Percentiles rank a stretch among this genome's conserved stretches.
phyloP scores from a whole-genome alignment of 2,113 vertebrate species.

The Leucopsar rothschildi region DNA sequence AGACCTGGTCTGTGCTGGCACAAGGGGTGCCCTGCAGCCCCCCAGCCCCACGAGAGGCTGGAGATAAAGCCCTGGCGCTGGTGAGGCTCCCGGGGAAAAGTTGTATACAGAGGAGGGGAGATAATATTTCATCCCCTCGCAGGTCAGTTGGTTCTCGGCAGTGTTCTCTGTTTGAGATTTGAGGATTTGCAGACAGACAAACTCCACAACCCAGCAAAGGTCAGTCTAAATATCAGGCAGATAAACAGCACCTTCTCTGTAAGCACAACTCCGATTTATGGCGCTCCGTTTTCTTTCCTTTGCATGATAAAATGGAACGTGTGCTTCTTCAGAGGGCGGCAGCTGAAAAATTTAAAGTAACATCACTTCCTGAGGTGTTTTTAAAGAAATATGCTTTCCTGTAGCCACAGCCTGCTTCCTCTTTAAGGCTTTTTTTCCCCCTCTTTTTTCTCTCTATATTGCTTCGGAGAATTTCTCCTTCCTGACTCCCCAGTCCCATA shows the following conservation, averaged over 20 bases:
- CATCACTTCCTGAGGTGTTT: conserved; percentile 56
- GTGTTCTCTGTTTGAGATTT: conserved; percentile 63
- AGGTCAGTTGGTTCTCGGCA: conserved; percentile 62
- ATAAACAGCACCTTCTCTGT: conserved; percentile 58
- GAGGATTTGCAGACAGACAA: conserved; percentile 77
- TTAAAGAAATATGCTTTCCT: conserved; percentile 60
- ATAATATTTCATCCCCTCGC: conserved; percentile 68
- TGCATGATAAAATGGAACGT: conserved; percentile 21
- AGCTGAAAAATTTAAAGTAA: conserved; percentile 57
- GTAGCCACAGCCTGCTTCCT: conserved; percentile 23
- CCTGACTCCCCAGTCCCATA: neutral
- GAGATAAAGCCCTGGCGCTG: neutral
- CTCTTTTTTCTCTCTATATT: neutral
- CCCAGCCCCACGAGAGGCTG: conserved; percentile 1
- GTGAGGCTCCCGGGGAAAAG: conserved; percentile 25
- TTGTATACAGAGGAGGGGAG: conserved; percentile 13
- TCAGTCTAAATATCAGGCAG: conserved; percentile 76
- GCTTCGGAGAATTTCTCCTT: conserved; percentile 35
- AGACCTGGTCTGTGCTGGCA: neutral
- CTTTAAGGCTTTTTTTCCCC: neutral
- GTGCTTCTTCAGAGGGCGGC: neutral
- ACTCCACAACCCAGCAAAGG: conserved; percentile 71
- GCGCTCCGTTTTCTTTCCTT: conserved; percentile 44
- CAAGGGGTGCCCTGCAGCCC: neutral
- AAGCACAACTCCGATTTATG: conserved; percentile 58